Base-by-base conservation (phyloP, 2,888 invertebrate species). In the Nebria brevicollis region DNA sequence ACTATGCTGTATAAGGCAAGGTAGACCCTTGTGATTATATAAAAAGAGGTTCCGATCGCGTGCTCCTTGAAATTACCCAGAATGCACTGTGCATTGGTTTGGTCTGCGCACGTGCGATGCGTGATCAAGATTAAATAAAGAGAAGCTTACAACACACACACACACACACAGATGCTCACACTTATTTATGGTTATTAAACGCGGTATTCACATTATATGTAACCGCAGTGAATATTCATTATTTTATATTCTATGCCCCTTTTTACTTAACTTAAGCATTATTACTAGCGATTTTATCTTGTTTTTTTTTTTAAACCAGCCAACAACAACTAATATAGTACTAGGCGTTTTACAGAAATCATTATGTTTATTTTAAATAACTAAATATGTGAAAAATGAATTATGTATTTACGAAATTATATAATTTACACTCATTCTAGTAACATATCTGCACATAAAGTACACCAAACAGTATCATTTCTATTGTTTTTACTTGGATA, bases 141-240 rank as follows among this genome's bases (percentile, higher is more conserved):
- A 8, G 65, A 78, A 73, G 73, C 78, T 72, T 25, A 70, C 25
- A 70, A 70, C 54, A 13, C 54, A 54, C 54, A 54, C 54, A 54
- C 54, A 54, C 13, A 54, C 54, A 13, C 54, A 34, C 34, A 20
- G 20, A 20, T 20, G 43, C 10, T 25, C 68, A 34, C 70, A 70
- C 26, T 70, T 78, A 78, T 78, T 78, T 78, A 78, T 78, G 78
- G 78, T 73, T 78, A 78, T 78, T 78, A 78, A 78, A 78, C 78
- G 64, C 25, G 78, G 78, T 25, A 41, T 78, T 78, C 73, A 65
- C 78, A 78, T 77, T 77, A 77, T 72, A 74, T n/a, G 15, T 7
- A 66, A 34, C 34, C 34, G 41, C 66, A 72, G 73, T 78, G 73
- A 78, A 78, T 78, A 78, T 78, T 78, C 78, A 78, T 78, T 78